Conservation (phyloP, 92 coral and sea anemone species). For the Epizoanthus rinbou region DNA sequence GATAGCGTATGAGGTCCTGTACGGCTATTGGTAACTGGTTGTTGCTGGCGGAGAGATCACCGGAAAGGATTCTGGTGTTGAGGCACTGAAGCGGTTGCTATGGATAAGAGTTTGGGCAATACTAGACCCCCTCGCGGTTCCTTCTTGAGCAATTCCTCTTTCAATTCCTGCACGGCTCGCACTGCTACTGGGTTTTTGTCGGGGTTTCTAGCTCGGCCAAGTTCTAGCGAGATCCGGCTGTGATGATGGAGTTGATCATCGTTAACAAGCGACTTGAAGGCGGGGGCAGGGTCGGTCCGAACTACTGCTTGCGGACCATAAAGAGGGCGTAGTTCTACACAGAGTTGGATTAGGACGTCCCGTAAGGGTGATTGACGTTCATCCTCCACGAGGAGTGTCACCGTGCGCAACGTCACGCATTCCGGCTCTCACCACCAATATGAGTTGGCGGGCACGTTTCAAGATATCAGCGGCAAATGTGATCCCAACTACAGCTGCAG, state of each 20-base stretch:
- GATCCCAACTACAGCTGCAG: conserved; percentile 32
- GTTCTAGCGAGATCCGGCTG: conserved; percentile 33
- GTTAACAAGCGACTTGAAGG: conserved; percentile 23
- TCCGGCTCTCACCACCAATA: conserved; percentile 29
- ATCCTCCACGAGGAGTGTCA: conserved; percentile 39
- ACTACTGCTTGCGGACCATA: conserved; percentile 37
- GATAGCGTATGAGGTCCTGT: conserved; percentile 37
- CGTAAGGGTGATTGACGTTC: conserved; percentile 45
- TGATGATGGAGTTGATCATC: conserved; percentile 10
- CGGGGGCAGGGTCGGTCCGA: conserved; percentile 46
- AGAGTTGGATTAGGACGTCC: conserved; percentile 38
- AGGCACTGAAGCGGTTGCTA: conserved; percentile 51
- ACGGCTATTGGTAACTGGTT: conserved; percentile 42
- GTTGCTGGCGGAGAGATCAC: conserved; percentile 42
- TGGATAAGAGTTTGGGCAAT: neutral
- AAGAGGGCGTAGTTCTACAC: conserved; percentile 13
- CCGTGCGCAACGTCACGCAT: conserved; percentile 35
- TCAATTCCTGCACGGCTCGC: no score
- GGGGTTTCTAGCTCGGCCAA: conserved; percentile 31
- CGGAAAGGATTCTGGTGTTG: conserved; percentile 41
- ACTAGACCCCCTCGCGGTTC: no score
- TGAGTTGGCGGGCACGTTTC: conserved; percentile 34
- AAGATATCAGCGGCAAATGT: conserved; percentile 39
- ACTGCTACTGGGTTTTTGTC: conserved; percentile 38
- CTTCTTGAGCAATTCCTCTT: conserved; percentile 3